These are phyloP conservation scores for Podargus strigoides DNA, from an alignment of 2,797 vertebrate genomes.

Conservation along the genomic window DNA sequence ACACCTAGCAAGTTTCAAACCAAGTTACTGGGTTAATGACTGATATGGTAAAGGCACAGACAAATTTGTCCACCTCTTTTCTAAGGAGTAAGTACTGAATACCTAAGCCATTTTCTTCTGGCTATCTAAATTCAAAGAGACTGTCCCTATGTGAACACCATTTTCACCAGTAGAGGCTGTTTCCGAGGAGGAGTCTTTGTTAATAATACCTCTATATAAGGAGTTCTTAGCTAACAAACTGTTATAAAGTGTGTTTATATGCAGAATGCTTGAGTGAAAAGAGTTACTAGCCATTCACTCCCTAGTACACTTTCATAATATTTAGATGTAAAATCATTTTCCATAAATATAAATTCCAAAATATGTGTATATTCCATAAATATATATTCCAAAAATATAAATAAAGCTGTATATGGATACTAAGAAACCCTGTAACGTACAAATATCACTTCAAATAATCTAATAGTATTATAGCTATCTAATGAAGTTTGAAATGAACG, in stretches of 20 bases:
- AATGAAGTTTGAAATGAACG: not conserved
- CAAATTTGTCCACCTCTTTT: not conserved
- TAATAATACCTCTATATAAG: not conserved
- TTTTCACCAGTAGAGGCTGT: not conserved
- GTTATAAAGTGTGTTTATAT: not conserved
- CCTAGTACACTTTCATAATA: not conserved
- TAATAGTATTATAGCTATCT: not conserved
- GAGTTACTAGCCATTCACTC: not conserved
- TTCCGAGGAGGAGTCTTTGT: not conserved
- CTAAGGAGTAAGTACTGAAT: not conserved
- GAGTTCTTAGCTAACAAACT: not conserved
- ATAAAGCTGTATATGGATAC: not conserved
- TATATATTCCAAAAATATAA: not conserved
- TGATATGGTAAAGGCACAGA: not conserved
- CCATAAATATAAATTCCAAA: not conserved
- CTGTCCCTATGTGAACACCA: rapidly evolving
- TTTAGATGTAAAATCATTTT: not conserved
- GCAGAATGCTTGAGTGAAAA: not conserved
- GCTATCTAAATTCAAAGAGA: not conserved
- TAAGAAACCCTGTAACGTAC: not conserved
- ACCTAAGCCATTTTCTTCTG: not conserved
- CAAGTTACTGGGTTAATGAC: not conserved
- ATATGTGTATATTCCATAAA: too few species aligned
- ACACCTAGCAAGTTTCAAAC: not conserved
- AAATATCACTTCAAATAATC: not conserved